Conservation (phyloP, 2,888 invertebrate genomes). For the Sesia bembeciformis region DNA sequence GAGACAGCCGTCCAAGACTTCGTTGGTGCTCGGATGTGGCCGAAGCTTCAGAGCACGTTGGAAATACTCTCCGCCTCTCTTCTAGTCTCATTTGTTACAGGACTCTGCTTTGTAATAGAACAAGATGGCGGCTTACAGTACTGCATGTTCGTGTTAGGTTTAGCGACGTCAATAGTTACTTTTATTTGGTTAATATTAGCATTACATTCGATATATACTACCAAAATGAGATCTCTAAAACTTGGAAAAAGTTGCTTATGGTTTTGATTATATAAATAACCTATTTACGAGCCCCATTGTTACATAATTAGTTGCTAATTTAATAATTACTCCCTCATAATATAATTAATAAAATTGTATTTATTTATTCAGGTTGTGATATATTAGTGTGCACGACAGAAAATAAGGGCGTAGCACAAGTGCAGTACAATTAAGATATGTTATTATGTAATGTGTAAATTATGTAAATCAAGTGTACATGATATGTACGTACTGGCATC, state of each 20-base stretch:
- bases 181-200: constrained; percentile 46
- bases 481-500: no score
- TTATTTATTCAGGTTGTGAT: no score
- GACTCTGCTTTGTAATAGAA: constrained; percentile 36
- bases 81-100: constrained; percentile 38
- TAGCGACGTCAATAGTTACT: constrained; percentile 34
- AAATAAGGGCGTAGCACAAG: no score
- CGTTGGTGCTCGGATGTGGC: constrained; percentile 64
- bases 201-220: constrained; percentile 33
- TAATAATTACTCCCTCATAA: no score
- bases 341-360: no score
- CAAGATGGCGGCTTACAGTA: constrained; percentile 38
- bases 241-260: constrained; percentile 22
- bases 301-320: no score
- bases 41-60: constrained; percentile 57
- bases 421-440: no score
- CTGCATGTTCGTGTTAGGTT: constrained; percentile 43
- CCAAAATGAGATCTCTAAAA: constrained; percentile 37
- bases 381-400: no score
- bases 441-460: no score
- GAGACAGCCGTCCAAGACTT: constrained; percentile 60
- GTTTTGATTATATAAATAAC: background rate
- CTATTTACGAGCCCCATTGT: no score
- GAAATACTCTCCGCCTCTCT: constrained; percentile 54
- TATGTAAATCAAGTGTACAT: no score